A percentile compares a stretch with the other conserved stretches of the same genome.
These are phyloP conservation scores for Sphinx pinastri DNA, from an alignment of 2,888 invertebrate species.

Conservation along the genomic window DNA sequence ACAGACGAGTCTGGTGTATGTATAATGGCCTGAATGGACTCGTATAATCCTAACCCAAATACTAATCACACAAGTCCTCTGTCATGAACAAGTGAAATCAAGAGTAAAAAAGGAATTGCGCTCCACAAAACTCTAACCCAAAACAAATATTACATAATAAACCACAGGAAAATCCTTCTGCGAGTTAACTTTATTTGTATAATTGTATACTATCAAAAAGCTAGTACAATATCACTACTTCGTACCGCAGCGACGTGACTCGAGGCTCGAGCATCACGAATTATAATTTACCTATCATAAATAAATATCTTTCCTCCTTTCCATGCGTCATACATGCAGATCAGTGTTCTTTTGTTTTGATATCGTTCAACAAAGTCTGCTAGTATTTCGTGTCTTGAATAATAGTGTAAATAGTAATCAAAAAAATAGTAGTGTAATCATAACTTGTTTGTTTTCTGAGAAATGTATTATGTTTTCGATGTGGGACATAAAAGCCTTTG, in stretches of 20 bases:
- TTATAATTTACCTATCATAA: conserved; percentile 11
- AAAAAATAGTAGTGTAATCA: no score
- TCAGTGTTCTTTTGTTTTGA: conserved; percentile 15
- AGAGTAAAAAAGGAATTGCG: neutral
- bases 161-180: neutral
- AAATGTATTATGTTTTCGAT: neutral
- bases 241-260: neutral
- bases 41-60: no score
- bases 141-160: neutral
- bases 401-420: neutral
- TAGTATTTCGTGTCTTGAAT: neutral
- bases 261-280: neutral
- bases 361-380: neutral
- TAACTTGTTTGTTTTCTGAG: neutral
- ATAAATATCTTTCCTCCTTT: conserved; percentile 21
- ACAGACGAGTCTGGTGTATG: no score
- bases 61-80: no score
- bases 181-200: neutral
- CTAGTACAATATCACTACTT: neutral
- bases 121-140: neutral
- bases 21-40: no score
- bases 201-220: neutral
- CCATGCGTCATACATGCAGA: conserved; percentile 16
- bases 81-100: no score
- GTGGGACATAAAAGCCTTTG: no score